phyloP scores from a whole-genome alignment of 2,797 vertebrate species.

The Micrastur ruficollis region DNA sequence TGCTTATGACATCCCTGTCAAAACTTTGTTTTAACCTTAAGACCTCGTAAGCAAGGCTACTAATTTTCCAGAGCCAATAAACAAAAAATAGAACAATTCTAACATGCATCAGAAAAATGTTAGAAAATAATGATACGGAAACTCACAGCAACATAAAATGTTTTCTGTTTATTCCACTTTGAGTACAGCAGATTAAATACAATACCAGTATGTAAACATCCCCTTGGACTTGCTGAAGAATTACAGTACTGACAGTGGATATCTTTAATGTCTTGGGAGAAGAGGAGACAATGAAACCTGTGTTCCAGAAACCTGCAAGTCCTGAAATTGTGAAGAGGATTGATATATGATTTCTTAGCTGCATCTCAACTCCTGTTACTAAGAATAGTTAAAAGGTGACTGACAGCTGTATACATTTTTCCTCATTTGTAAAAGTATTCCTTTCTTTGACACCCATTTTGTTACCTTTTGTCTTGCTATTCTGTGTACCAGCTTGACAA shows the following conservation, averaged over 20 bases:
- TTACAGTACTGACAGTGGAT: background rate
- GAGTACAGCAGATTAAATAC: background rate
- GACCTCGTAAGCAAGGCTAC: background rate
- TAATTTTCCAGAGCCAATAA: background rate
- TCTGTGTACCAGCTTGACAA: background rate
- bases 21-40: background rate
- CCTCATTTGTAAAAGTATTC: background rate
- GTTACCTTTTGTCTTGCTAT: background rate
- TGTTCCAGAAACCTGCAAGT: background rate
- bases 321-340: background rate
- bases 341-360: background rate
- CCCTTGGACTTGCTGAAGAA: background rate
- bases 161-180: background rate
- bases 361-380: background rate
- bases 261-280: background rate
- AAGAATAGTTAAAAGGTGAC: background rate
- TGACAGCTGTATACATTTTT: background rate
- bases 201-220: background rate
- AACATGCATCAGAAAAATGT: background rate
- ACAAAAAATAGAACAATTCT: background rate
- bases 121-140: background rate
- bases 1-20: background rate
- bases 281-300: background rate
- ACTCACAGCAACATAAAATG: background rate
- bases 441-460: background rate